These are phyloP conservation scores for Arvicanthis niloticus DNA, from an alignment of 2,113 vertebrate species.

Conservation along the genomic window DNA sequence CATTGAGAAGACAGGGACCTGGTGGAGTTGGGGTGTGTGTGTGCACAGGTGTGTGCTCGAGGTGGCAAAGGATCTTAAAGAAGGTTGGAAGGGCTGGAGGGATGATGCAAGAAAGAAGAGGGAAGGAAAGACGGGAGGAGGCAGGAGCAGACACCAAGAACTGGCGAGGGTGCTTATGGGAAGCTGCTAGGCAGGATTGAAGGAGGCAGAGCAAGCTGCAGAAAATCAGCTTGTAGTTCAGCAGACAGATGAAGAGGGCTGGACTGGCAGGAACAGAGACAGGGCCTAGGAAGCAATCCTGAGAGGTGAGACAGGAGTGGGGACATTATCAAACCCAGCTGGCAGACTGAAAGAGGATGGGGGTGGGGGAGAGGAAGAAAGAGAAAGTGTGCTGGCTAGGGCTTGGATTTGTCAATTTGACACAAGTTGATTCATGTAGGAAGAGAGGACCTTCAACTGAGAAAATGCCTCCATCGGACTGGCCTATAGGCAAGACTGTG, in stretches of 20 bases:
- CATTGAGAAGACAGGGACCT: background rate
- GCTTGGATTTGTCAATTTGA: background rate
- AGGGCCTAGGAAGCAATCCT: rapidly evolving
- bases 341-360: no score
- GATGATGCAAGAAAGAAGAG: background rate
- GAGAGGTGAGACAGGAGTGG: background rate
- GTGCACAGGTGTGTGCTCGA: background rate
- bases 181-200: background rate
- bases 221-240: background rate
- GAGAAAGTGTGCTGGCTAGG: background rate
- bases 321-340: no score
- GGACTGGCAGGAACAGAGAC: rapidly evolving
- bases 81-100: background rate
- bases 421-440: background rate
- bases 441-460: background rate
- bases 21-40: background rate
- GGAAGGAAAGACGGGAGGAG: background rate
- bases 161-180: background rate
- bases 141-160: rapidly evolving
- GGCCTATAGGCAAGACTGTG: background rate
- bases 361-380: no score
- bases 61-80: background rate
- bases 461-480: background rate
- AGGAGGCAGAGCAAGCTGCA: background rate
- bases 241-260: background rate